Conservation (phyloP, 2,113 vertebrate genomes). For the Albula glossodonta region DNA sequence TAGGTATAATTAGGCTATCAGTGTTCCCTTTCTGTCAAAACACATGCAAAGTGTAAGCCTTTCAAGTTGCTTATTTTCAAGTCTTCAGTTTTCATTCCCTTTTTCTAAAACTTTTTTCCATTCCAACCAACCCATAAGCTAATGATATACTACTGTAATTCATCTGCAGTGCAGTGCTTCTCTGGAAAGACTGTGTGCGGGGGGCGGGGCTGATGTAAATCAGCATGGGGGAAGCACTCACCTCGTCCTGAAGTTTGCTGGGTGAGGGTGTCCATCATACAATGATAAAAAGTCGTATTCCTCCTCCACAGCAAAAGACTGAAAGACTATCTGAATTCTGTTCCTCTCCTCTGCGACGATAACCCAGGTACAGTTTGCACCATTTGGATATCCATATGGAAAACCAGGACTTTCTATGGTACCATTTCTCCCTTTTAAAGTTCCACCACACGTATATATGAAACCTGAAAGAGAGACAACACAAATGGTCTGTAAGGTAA, state of each 20-base stretch:
- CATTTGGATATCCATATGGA: slow-evolving; percentile 98
- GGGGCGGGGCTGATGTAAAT: too few species aligned
- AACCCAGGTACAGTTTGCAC: slow-evolving; percentile 98
- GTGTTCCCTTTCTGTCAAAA: slow-evolving; percentile 1
- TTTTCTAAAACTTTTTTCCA: too few species aligned
- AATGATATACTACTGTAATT: too few species aligned
- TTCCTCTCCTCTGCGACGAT: slow-evolving; percentile 96
- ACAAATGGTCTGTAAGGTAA: too few species aligned
- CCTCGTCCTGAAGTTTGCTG: slow-evolving; percentile 98
- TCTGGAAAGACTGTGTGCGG: too few species aligned
- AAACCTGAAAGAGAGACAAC: slow-evolving; percentile 75
- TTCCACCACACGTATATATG: slow-evolving; percentile 98
- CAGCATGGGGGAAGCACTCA: slow-evolving; percentile 50
- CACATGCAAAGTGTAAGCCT: too few species aligned
- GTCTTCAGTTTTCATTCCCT: too few species aligned
- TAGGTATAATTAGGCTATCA: slow-evolving; percentile 10
- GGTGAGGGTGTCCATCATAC: slow-evolving; percentile 96
- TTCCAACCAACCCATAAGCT: too few species aligned
- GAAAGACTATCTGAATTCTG: slow-evolving; percentile 97
- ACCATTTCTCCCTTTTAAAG: slow-evolving; percentile 95
- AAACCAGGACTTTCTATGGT: slow-evolving; percentile 98
- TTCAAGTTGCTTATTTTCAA: too few species aligned
- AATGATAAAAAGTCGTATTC: slow-evolving; percentile 98
- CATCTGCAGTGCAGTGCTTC: too few species aligned
- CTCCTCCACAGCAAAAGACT: slow-evolving; percentile 98